Conservation (phyloP, 2,797 vertebrate genomes). For the Enteromius trimaculatus region DNA sequence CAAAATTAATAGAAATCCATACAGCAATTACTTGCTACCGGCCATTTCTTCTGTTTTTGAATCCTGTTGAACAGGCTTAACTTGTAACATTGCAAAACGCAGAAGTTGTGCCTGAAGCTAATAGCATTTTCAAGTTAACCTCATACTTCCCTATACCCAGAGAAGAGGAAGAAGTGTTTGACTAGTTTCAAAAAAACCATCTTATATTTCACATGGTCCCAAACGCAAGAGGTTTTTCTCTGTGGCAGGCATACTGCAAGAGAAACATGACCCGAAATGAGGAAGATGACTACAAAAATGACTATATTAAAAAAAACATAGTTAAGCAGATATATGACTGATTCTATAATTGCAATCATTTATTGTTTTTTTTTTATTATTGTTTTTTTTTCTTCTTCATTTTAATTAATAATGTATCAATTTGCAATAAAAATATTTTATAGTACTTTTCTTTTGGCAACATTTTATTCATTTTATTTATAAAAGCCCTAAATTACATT, state of each 20-base stretch:
- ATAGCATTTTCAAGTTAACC: neutral
- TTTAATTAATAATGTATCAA: too few species aligned
- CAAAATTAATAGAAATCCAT: neutral
- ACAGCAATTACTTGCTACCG: neutral
- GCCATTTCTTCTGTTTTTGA: neutral
- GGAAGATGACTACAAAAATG: neutral
- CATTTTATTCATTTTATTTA: too few species aligned
- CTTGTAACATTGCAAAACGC: neutral
- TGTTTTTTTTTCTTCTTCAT: too few species aligned
- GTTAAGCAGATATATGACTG: too few species aligned
- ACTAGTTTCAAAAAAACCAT: neutral
- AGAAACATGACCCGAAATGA: neutral
- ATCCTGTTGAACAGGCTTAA: neutral
- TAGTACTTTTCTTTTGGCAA: too few species aligned
- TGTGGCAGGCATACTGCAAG: neutral
- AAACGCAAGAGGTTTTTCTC: neutral
- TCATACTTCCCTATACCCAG: neutral
- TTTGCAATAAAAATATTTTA: too few species aligned
- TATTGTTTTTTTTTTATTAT: too few species aligned
- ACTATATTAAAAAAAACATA: neutral
- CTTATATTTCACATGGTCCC: neutral
- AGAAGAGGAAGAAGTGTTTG: slow-evolving; percentile 14
- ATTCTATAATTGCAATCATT: too few species aligned
- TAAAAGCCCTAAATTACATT: too few species aligned
- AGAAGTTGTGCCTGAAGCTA: neutral